Evolutionary conservation across 2,888 invertebrate species (phyloP), one percentile per base, ranked within the genome.

Genomic region (Andrena praecox): DNA sequence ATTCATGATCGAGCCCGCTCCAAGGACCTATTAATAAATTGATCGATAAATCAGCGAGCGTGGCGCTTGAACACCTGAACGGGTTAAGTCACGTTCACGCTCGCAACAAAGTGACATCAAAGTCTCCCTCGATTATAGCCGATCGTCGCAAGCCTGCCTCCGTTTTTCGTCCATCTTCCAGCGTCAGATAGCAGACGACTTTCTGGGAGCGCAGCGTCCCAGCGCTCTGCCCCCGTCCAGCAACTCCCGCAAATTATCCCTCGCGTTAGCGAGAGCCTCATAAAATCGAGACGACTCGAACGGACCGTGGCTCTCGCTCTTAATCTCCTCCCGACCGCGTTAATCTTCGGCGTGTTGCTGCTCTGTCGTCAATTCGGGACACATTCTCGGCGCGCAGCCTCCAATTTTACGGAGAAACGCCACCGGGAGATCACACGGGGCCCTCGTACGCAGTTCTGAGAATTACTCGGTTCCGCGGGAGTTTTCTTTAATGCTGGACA

Each of bases 11-110:
- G 84, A 76, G 75, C 82, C 74, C 78, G 62, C 79, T 85, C 63
- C 60, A 85, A 75, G 85, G 80, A 80, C 59, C 76, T 82, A 85
- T 84, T 87, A 87, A 87, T 87, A 87, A 86, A 81, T 85, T 82
- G 86, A 86, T 87, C 85, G 87, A 87, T 87, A 80, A 84, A 86
- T 87, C 86, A 74, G 74, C 69, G 71, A 78, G 73, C 69, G 64
- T 73, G 64, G 70, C 79, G 78, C 72, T 66, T 56, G 72, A 82
- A 82, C 75, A 68, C 60, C 76, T 66, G 81, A 67, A 73, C 75
- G 52, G 29, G 27, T 69, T 76, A 64, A 73, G 35, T 24, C 69
- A 33, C 48, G 68, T 64, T 56, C 69, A 56, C 50, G 56, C n/a
- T 35, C 24, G n/a, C 27, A 7, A 56, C 62, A 35, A 63, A 68